A percentile compares a stretch with the other conserved stretches of the same genome.
Evolutionary conservation across 2,888 invertebrate genomes (phyloP).

Genomic region (Agrotis clavis): DNA sequence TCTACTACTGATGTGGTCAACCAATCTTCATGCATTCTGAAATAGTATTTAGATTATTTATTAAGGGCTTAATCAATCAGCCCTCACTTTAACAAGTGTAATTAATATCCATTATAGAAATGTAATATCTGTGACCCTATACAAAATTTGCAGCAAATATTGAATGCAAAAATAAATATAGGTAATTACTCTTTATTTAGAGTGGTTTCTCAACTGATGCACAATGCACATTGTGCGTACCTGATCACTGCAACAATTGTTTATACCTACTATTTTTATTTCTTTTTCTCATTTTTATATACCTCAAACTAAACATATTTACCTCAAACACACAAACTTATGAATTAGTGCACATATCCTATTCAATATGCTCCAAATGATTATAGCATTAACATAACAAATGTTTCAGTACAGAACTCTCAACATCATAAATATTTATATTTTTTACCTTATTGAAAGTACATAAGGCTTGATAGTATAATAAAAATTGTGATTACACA

Average conservation of each 20-base stretch:
- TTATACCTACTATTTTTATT: neutral
- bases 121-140: slow-evolving; percentile 20
- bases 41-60: slow-evolving; percentile 7
- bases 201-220: slow-evolving; percentile 21
- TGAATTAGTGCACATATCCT: slow-evolving; percentile 21
- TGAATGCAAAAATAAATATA: neutral
- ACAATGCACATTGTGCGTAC: slow-evolving; percentile 53
- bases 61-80: neutral
- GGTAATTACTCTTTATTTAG: neutral
- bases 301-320: slow-evolving; percentile 42
- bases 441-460: slow-evolving; percentile 16
- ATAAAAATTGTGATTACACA: slow-evolving; percentile 33
- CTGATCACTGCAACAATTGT: slow-evolving; percentile 22
- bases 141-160: slow-evolving; percentile 10
- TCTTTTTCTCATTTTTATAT: slow-evolving; percentile 2
- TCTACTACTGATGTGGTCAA: slow-evolving; percentile 11
- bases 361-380: slow-evolving; percentile 28
- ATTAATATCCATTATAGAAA: slow-evolving; percentile 13
- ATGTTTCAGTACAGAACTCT: slow-evolving; percentile 42
- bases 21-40: slow-evolving; percentile 11
- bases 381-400: slow-evolving; percentile 17
- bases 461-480: slow-evolving; percentile 11
- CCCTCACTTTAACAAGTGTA: neutral
- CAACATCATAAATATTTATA: slow-evolving; percentile 58
- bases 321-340: slow-evolving; percentile 36